Base-by-base conservation (phyloP, 2,797 vertebrate species). In the Melanotaenia nigrans region DNA sequence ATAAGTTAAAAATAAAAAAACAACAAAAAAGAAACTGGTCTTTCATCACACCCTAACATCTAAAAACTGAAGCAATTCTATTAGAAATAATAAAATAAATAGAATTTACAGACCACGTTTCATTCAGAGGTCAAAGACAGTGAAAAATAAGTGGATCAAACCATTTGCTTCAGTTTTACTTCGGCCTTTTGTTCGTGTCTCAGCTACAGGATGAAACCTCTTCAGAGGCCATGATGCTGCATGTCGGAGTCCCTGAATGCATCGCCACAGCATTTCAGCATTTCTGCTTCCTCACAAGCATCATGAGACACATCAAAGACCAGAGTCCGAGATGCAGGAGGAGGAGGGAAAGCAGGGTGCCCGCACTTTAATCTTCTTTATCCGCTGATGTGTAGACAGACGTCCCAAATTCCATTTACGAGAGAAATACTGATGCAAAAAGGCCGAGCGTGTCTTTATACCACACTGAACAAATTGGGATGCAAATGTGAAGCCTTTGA, bases 281-380 rank as follows among this genome's bases (percentile, higher is more conserved):
- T 79, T 77, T 80, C 65, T 58, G 70, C 57, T 53, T 62, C 73
- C 66, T 77, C 89, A 93, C 88, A 90, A 90, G 75, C 85, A 85
- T 84, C 92, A 93, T 91, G 94, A 86, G 95, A 92, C 94, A 96
- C 95, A 96, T 97, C 95, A 97, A 96, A 96, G 94, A 89, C 83
- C 93, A 92, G 95, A 96, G 94, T 91, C 82, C 53, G 84, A 75
- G 85, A 89, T 86, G 90, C 91, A 73, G 77, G 53, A 75, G 87
- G 90, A 87, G 84, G 38, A 28, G 60, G 93, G 82, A 38, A 61
- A 49, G n/a, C 89, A 89, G 80, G 91, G 93, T 90, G 88, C 89
- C 91, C 91, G 89, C 92, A 95, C 95, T 97, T 96, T 96, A 95
- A 96, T 97, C 96, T 96, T 95, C 92, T 92, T 94, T 87, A 88